Evolutionary conservation across 2,113 vertebrate species (phyloP).

Genomic region (Hypomesus transpacificus): DNA sequence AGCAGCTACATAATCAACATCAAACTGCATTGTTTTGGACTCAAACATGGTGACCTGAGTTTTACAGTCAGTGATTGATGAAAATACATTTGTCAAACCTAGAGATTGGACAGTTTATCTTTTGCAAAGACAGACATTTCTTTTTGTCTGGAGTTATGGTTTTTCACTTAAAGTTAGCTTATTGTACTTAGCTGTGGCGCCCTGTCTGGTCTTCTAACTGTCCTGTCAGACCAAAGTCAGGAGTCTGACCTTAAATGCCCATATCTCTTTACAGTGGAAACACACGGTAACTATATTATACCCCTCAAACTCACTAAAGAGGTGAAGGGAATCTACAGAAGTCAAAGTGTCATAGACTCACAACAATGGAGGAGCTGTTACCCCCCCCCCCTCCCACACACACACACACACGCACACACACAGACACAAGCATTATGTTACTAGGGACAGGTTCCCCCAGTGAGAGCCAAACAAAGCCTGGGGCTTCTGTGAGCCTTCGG

Average conservation of each 20-base stretch:
- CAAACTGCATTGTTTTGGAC: neutral
- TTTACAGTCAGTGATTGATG: slow-evolving; percentile 16
- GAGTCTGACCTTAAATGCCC: slow-evolving; percentile 19
- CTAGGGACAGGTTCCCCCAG: slow-evolving; percentile 46
- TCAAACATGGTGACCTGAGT: slow-evolving; percentile 21
- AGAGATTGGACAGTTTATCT: slow-evolving; percentile 23
- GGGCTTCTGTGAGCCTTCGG: slow-evolving; percentile 17
- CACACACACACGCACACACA: slow-evolving; percentile 44
- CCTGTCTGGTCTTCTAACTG: slow-evolving; percentile 10
- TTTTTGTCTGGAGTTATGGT: slow-evolving; percentile 35
- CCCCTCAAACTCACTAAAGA: slow-evolving; percentile 10
- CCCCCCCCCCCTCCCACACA: neutral
- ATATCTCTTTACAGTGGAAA: slow-evolving; percentile 23
- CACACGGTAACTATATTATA: slow-evolving; percentile 17
- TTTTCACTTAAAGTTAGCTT: slow-evolving; percentile 37
- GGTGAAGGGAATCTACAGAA: slow-evolving; percentile 41
- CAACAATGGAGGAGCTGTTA: slow-evolving; percentile 56
- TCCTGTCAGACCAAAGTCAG: slow-evolving; percentile 9
- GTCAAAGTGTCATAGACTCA: slow-evolving; percentile 29
- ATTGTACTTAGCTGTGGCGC: slow-evolving; percentile 17
- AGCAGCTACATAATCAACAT: slow-evolving; percentile 6
- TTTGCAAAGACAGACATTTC: slow-evolving; percentile 24
- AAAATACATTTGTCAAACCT: slow-evolving; percentile 1
- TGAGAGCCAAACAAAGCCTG: slow-evolving; percentile 47
- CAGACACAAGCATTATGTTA: slow-evolving; percentile 45